Evolutionary conservation across 2,113 vertebrate genomes (phyloP).

Genomic region (zebrafish (Danio rerio)): DNA sequence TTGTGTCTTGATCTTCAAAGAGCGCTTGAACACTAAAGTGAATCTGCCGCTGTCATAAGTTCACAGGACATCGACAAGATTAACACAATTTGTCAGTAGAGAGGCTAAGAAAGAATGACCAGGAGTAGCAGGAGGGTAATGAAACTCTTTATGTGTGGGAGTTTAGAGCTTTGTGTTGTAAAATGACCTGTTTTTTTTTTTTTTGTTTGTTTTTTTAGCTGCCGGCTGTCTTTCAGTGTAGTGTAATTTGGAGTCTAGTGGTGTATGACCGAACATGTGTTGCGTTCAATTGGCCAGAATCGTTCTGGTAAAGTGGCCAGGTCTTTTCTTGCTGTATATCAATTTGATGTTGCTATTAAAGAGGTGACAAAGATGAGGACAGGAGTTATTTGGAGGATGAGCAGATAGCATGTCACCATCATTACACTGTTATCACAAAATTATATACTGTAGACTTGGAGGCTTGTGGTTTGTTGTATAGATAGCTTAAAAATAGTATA

Average conservation of each 20-base stretch:
- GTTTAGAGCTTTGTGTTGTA: constrained; percentile 67
- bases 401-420: not conserved
- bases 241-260: constrained; percentile 39
- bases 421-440: not conserved
- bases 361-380: not conserved
- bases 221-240: constrained; percentile 49
- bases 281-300: not conserved
- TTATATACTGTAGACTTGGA: no score
- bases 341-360: not conserved
- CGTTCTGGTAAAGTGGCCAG: constrained; percentile 31
- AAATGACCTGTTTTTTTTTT: constrained; percentile 55
- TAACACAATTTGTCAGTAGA: constrained; percentile 60
- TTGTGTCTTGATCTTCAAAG: constrained; percentile 59
- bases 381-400: not conserved
- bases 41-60: constrained; percentile 55
- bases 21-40: constrained; percentile 49
- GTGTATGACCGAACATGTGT: not conserved
- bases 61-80: constrained; percentile 59
- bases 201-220: no score
- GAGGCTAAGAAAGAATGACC: constrained; percentile 68
- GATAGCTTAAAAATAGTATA: no score
- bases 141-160: constrained; percentile 68
- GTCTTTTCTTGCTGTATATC: constrained; percentile 5
- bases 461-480: no score
- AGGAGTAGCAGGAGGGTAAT: constrained; percentile 60